These are phyloP conservation scores for Sebastes umbrosus DNA, from an alignment of 2,797 vertebrate species.

Conservation along the genomic window DNA sequence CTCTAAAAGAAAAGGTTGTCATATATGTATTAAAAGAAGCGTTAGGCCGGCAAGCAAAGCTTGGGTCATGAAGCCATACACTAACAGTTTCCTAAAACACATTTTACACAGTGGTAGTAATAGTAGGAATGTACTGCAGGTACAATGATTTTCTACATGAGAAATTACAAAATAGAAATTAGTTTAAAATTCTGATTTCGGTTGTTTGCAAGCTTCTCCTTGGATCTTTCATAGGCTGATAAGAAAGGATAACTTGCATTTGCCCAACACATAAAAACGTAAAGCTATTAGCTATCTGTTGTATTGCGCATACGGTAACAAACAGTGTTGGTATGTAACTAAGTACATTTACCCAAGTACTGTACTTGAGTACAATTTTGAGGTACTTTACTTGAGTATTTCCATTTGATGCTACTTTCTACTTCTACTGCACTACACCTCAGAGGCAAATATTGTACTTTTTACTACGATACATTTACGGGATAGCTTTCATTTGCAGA, in stretches of 20 bases:
- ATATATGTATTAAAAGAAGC: conserved; percentile 7
- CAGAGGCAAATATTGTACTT: too few species aligned
- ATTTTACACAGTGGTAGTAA: background rate
- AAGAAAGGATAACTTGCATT: background rate
- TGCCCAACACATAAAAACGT: background rate
- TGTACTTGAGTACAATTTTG: too few species aligned
- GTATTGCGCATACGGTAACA: background rate
- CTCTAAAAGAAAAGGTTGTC: conserved; percentile 38
- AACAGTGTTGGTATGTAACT: too few species aligned
- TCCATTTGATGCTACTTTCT: too few species aligned
- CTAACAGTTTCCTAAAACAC: background rate
- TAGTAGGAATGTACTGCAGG: background rate
- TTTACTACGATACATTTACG: too few species aligned
- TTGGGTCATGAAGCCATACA: background rate
- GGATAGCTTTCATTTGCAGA: too few species aligned
- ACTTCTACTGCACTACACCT: too few species aligned
- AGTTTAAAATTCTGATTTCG: too few species aligned
- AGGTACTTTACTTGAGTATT: too few species aligned
- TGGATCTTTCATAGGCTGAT: background rate
- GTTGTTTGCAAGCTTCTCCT: background rate
- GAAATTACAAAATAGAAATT: too few species aligned
- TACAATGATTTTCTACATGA: too few species aligned
- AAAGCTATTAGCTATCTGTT: background rate
- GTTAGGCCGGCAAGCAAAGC: background rate
- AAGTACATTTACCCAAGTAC: too few species aligned